Evolutionary conservation across 1,140 invertebrate genomes (phyloP), one percentile per base, ranked within the genome.

Genomic region (Atta texana): DNA sequence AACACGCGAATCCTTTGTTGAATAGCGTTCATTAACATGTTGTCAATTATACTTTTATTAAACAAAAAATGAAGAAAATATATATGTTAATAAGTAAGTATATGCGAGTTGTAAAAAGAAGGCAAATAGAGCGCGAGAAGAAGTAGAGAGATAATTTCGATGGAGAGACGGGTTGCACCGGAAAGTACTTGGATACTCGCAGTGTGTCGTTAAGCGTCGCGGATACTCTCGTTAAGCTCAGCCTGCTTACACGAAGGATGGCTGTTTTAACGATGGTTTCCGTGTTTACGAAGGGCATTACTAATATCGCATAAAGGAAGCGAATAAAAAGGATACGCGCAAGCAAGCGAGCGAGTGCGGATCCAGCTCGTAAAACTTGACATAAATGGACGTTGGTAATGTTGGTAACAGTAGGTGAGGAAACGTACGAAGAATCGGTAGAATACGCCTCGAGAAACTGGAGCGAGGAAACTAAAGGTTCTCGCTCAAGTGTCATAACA

Each of bases 271-370:
- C 87, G 87, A 39, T 18, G 24, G 76, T 86, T 89, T 49, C 88
- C 77, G 64, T 82, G 88, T 90, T 93, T 88, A 88, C 87, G 88
- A 88, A 85, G 77, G 78, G 66, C 72, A 55, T 69, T 63, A 21
- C 34, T 75, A 78, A 85, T 64, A 68, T 55, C 63, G 61, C 49
- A 66, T 55, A 78, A 85, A 78, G 61, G 57, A 39, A 64, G 31
- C 14, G 39, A 68, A 85, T 85, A 85, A 66, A 85, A 85, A 66
- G 82, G n/a, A 85, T 53, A 14, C 16, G 51, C 21, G 39, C 18
- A 31, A 39, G 66, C 16, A 39, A 1, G n/a, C 49, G 12, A 69
- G 64, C 44, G 18, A 53, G 34, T n/a, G 53, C 24, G 10, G 16
- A 51, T 24, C 14, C 31, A 21, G 21, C 21, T 34, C 51, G 6